Evolutionary conservation across 2,113 vertebrate species (phyloP).

Genomic region (Anarrhichthys ocellatus): DNA sequence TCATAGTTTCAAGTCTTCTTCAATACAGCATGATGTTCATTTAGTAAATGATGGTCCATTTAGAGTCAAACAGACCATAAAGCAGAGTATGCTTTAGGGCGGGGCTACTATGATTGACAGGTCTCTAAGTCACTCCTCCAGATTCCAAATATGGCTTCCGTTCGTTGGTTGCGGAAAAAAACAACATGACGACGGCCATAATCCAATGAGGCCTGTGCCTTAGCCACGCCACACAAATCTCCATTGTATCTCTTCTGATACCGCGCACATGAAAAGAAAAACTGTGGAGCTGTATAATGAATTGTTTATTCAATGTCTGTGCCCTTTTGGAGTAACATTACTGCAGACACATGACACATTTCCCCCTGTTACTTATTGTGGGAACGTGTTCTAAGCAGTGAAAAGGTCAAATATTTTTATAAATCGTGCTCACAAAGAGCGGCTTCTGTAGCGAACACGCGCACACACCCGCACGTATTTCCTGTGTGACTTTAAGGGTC

Average conservation of each 20-base stretch:
- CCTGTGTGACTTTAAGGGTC: slow-evolving; percentile 79
- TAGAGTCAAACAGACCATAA: too few species aligned
- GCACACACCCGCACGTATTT: slow-evolving; percentile 50
- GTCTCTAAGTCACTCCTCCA: too few species aligned
- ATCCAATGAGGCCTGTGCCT: too few species aligned
- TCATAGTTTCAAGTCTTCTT: too few species aligned
- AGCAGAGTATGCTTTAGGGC: too few species aligned
- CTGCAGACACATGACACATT: slow-evolving; percentile 37
- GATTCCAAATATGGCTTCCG: too few species aligned
- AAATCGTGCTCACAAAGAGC: slow-evolving; percentile 64
- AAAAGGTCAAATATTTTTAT: slow-evolving; percentile 66
- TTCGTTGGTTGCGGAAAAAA: too few species aligned
- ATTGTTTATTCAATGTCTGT: slow-evolving; percentile 17
- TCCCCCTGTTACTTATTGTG: slow-evolving; percentile 53
- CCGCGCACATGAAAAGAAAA: background rate
- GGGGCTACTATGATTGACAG: too few species aligned
- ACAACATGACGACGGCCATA: too few species aligned
- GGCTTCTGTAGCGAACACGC: slow-evolving; percentile 44
- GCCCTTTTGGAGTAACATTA: slow-evolving; percentile 20
- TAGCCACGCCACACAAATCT: background rate
- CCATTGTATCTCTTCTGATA: background rate
- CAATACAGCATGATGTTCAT: too few species aligned
- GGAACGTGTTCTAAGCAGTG: slow-evolving; percentile 29
- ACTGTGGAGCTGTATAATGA: background rate
- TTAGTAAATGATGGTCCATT: too few species aligned